Conservation (phyloP, 1,140 invertebrate genomes). For the Drosophila ogumai region DNA sequence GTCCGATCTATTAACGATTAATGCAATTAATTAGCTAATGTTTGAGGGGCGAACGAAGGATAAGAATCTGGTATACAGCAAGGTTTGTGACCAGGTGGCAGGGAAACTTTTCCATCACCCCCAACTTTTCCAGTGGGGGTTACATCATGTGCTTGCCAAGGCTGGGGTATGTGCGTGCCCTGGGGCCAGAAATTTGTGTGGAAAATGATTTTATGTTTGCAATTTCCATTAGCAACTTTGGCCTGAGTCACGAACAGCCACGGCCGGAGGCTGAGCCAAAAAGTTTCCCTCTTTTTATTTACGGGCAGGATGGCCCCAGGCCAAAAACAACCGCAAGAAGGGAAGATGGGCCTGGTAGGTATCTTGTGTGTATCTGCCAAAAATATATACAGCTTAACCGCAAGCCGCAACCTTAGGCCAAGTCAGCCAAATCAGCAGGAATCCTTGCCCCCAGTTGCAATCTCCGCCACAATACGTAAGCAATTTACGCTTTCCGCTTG, state of each 20-base stretch:
- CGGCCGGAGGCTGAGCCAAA: conserved; percentile 22
- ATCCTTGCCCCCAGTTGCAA: conserved; percentile 9
- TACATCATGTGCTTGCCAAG: conserved; percentile 9
- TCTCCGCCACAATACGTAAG: conserved; percentile 63
- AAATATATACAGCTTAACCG: conserved; percentile 7
- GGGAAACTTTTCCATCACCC: conserved; percentile 39
- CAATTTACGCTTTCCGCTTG: conserved; percentile 79
- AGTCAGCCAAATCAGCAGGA: conserved; percentile 25
- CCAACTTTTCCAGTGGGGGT: conserved; percentile 17
- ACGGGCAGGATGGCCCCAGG: conserved; percentile 15
- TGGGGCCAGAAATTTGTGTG: conserved; percentile 63
- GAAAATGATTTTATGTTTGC: conserved; percentile 78
- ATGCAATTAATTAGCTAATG: conserved; percentile 78
- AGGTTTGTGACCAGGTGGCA: conserved; percentile 23
- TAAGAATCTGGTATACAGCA: conserved; percentile 19
- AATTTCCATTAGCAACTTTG: conserved; percentile 81
- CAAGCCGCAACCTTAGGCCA: conserved; percentile 23
- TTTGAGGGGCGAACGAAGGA: not conserved
- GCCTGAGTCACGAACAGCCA: conserved; percentile 54
- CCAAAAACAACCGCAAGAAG: conserved; percentile 23
- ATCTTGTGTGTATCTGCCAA: conserved; percentile 13
- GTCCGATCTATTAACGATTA: conserved; percentile 54
- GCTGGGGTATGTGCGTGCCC: conserved; percentile 60
- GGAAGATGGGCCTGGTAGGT: conserved; percentile 11
- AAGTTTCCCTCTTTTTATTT: conserved; percentile 34